Evolutionary conservation across 2,797 vertebrate genomes (phyloP).

Genomic region (Cryptoprocta ferox): DNA sequence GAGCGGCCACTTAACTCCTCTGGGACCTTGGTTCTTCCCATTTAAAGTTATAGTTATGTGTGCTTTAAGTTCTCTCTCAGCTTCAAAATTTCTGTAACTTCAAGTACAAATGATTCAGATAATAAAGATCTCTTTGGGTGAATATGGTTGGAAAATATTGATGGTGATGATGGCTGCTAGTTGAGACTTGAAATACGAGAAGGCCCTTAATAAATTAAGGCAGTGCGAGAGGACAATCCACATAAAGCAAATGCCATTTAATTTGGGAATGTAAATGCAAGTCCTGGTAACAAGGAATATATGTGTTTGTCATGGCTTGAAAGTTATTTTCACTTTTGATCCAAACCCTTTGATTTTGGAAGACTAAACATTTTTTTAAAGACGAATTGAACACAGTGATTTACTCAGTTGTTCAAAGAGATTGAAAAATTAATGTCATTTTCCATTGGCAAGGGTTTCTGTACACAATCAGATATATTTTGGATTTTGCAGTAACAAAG

Average conservation of each 20-base stretch:
- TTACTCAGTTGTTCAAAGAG: neutral
- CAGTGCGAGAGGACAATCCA: neutral
- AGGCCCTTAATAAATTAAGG: neutral
- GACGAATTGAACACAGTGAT: neutral
- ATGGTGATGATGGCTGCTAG: accelerated
- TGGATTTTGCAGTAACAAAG: conserved; percentile 4
- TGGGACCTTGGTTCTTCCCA: neutral
- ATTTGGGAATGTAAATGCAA: neutral
- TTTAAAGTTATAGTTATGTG: neutral
- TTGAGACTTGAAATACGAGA: neutral
- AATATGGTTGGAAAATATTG: neutral
- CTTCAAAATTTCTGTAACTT: neutral
- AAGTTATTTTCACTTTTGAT: conserved; percentile 10
- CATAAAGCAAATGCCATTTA: neutral
- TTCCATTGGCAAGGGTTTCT: neutral
- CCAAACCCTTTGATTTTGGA: neutral
- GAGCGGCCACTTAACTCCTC: neutral
- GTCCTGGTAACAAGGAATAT: neutral
- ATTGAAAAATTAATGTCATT: conserved; percentile 5
- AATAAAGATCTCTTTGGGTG: neutral
- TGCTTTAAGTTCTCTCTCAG: neutral
- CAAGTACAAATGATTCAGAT: neutral
- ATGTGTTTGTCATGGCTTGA: neutral
- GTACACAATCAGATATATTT: neutral
- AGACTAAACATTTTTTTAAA: neutral